Conservation (phyloP, 2,113 vertebrate genomes). For the Cercopithecus mona region DNA sequence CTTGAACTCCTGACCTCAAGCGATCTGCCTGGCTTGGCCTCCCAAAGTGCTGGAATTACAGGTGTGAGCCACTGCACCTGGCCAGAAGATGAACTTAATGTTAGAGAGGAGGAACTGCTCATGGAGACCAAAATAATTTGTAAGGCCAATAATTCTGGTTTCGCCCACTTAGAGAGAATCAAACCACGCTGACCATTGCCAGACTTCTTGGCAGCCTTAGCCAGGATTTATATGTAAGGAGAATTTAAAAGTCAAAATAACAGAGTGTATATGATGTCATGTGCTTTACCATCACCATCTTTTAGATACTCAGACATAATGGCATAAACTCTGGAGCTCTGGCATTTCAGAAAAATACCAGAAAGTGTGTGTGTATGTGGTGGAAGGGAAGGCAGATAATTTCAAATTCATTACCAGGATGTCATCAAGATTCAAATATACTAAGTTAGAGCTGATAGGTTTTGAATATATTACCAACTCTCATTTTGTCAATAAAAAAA, state of each 20-base stretch:
- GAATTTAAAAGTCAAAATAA: slow-evolving; percentile 47
- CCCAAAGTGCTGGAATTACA: too few species aligned
- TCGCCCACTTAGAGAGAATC: not conserved
- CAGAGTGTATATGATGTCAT: not conserved
- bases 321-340: not conserved
- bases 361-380: not conserved
- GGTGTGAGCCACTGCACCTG: too few species aligned
- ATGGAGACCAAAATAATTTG: slow-evolving; percentile 30
- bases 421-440: not conserved
- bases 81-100: slow-evolving; percentile 11
- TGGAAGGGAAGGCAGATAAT: not conserved
- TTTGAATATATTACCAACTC: not conserved
- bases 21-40: too few species aligned
- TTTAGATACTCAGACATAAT: not conserved
- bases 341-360: slow-evolving; percentile 11
- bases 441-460: not conserved
- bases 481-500: not conserved
- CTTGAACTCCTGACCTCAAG: too few species aligned
- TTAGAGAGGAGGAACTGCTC: not conserved
- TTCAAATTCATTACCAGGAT: not conserved
- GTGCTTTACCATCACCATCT: not conserved
- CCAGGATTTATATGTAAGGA: slow-evolving; percentile 32
- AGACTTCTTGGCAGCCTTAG: slow-evolving; percentile 5
- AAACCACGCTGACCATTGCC: slow-evolving; percentile 29
- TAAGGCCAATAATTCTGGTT: slow-evolving; percentile 39